Conservation (phyloP, 2,888 invertebrate species). For the Listrodromus nycthemerus region DNA sequence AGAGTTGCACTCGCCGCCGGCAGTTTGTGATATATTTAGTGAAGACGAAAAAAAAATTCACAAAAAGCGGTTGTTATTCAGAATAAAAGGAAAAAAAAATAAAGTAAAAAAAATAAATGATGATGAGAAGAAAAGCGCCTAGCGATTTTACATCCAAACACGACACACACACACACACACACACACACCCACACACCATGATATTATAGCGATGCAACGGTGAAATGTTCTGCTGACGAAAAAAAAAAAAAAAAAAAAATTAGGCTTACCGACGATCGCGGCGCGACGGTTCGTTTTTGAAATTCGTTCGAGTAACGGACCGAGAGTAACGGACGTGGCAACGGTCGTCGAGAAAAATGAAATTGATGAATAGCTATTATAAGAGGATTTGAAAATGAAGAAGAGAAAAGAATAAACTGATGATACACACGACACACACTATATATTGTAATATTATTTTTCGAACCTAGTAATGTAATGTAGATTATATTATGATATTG, state of each 20-base stretch:
- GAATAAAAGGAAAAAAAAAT: constrained; percentile 56
- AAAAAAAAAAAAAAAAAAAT: constrained; percentile 31
- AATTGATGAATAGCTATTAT: constrained; percentile 42
- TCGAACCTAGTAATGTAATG: constrained; percentile 83
- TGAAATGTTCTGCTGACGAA: constrained; percentile 45
- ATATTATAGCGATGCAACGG: constrained; percentile 60
- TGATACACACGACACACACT: constrained; percentile 68
- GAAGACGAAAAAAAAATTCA: constrained; percentile 73
- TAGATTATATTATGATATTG: constrained; percentile 82
- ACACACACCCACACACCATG: constrained; percentile 73
- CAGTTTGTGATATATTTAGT: constrained; percentile 84
- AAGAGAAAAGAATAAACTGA: constrained; percentile 66
- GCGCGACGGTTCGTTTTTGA: neutral
- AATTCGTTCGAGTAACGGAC: neutral
- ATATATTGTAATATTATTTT: constrained; percentile 84
- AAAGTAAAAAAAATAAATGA: constrained; percentile 9
- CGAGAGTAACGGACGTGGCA: neutral
- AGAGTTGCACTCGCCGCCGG: constrained; percentile 78
- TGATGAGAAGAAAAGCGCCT: constrained; percentile 75
- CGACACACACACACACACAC: constrained; percentile 68
- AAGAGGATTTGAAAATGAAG: constrained; percentile 48
- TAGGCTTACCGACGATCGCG: constrained; percentile 6
- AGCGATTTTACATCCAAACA: constrained; percentile 81
- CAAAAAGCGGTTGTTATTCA: constrained; percentile 69
- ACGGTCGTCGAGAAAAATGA: constrained; percentile 30